Evolutionary conservation across 1,140 invertebrate genomes (phyloP).

Genomic region (Hydropsyche tenuis): DNA sequence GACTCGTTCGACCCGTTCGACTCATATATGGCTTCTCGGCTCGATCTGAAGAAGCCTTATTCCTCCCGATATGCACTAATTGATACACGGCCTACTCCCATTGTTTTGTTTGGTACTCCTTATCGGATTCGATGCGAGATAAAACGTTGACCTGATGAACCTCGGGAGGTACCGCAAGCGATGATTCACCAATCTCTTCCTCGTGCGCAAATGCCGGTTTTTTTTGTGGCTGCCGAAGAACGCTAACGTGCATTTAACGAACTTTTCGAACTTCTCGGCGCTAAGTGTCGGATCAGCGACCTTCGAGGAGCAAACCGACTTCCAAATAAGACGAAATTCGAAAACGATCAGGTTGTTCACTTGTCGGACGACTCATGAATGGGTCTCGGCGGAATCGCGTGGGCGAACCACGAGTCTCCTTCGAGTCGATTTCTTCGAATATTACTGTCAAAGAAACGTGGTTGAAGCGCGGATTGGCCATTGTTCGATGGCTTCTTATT

Average conservation of each 20-base stretch:
- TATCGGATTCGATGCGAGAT: no score
- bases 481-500: neutral
- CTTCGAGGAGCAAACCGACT: no score
- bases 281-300: no score
- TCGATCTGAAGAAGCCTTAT: conserved; percentile 20
- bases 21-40: conserved; percentile 6
- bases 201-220: no score
- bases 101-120: no score
- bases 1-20: neutral
- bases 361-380: conserved; percentile 5
- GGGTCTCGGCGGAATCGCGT: neutral
- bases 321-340: no score
- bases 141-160: no score
- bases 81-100: conserved; percentile 9
- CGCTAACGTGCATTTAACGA: no score
- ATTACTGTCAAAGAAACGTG: no score
- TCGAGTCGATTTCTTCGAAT: neutral
- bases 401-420: conserved; percentile 1
- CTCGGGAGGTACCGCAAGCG: neutral
- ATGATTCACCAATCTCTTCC: neutral
- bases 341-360: conserved; percentile 4
- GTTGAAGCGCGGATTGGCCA: neutral
- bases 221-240: no score
- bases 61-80: conserved; percentile 18
- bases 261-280: no score